A percentile compares a stretch with the other conserved stretches of the same genome.
phyloP scores from a whole-genome alignment of 2,113 vertebrate species.

The Philantomba maxwellii region DNA sequence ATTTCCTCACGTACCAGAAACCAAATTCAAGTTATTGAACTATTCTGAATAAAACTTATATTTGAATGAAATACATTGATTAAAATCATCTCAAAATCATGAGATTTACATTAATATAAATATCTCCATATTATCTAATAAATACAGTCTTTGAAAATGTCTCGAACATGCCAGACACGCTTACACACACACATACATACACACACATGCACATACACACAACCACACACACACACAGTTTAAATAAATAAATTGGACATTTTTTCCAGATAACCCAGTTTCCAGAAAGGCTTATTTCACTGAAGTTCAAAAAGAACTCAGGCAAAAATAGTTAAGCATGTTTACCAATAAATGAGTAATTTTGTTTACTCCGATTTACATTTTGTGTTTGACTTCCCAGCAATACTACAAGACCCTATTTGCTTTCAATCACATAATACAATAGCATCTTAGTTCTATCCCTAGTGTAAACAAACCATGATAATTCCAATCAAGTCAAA shows the following conservation, averaged over 20 bases:
- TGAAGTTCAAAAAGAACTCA: slow-evolving; percentile 16
- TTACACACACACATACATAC: not conserved
- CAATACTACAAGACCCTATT: slow-evolving; percentile 32
- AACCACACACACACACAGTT: not conserved
- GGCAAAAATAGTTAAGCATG: slow-evolving; percentile 47
- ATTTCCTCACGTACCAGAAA: not conserved
- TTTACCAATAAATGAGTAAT: slow-evolving; percentile 62
- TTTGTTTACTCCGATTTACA: slow-evolving; percentile 60
- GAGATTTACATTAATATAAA: not conserved
- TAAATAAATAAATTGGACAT: not conserved
- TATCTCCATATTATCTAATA: not conserved
- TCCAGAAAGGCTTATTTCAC: slow-evolving; percentile 12
- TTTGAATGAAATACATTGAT: not conserved
- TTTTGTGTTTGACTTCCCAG: slow-evolving; percentile 48
- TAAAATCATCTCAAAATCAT: not conserved
- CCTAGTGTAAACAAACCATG: slow-evolving; percentile 49
- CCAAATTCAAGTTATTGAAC: not conserved
- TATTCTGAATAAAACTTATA: not conserved
- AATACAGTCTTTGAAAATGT: not conserved
- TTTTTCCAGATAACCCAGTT: not conserved
- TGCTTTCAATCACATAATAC: slow-evolving; percentile 66
- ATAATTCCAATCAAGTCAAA: slow-evolving; percentile 67
- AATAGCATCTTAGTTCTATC: slow-evolving; percentile 51
- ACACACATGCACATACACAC: not conserved
- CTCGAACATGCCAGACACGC: not conserved